Conservation (phyloP, 2,888 invertebrate species). For the Elysia crispata region DNA sequence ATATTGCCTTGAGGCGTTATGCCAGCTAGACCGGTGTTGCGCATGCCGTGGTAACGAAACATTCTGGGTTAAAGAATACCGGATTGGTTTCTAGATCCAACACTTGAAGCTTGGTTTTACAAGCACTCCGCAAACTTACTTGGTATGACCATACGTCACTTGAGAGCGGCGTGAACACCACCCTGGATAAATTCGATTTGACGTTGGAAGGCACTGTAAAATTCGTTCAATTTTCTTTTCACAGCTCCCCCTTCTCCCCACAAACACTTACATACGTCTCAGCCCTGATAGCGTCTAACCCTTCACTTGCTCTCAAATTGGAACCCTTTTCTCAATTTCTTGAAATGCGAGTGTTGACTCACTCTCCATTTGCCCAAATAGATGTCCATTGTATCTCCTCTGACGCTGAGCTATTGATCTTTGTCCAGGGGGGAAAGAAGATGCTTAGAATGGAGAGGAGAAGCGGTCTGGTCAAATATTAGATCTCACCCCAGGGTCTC, state of each 20-base stretch:
- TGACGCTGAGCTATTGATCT: constrained; percentile 37
- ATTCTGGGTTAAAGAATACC: neutral
- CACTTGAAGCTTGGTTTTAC: too few relatives aligned
- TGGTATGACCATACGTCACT: constrained; percentile 33
- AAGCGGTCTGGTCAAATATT: constrained; percentile 44
- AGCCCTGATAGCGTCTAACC: too few relatives aligned
- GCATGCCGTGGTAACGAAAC: too few relatives aligned
- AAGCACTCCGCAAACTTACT: neutral
- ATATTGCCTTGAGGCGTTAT: too few relatives aligned
- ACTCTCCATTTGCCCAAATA: constrained; percentile 44
- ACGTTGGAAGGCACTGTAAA: neutral
- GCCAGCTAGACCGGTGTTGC: too few relatives aligned
- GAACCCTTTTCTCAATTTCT: constrained; percentile 42
- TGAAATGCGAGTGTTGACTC: constrained; percentile 49
- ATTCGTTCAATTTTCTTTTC: too few relatives aligned
- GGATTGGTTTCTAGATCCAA: too few relatives aligned
- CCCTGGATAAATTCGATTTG: constrained; percentile 42
- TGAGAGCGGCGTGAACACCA: constrained; percentile 15
- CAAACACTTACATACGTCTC: neutral
- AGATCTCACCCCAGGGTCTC: constrained; percentile 19
- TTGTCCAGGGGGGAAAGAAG: neutral
- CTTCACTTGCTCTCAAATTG: constrained; percentile 26
- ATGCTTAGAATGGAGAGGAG: neutral
- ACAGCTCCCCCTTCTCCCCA: neutral
- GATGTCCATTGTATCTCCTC: constrained; percentile 46